phyloP scores from a whole-genome alignment of 2,113 vertebrate species.

The Thunnus maccoyii region DNA sequence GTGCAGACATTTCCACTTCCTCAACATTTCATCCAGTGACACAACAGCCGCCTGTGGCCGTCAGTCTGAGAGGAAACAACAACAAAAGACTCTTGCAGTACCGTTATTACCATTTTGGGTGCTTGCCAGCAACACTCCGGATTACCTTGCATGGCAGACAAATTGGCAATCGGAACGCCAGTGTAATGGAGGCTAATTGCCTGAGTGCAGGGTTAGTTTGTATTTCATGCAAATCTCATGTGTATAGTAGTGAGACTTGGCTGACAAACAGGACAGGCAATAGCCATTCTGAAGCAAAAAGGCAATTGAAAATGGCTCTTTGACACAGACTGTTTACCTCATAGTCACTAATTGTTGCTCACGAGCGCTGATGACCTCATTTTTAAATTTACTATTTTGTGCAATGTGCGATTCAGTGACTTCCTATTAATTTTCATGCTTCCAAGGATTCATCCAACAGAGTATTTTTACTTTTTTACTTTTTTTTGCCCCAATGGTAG shows the following conservation, averaged over 20 bases:
- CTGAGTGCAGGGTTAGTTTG: slow-evolving; percentile 84
- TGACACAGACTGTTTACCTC: slow-evolving; percentile 64
- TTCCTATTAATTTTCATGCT: slow-evolving; percentile 11
- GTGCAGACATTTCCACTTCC: slow-evolving; percentile 78
- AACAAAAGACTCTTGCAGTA: slow-evolving; percentile 80
- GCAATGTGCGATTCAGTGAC: slow-evolving; percentile 7
- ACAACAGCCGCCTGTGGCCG: slow-evolving; percentile 60
- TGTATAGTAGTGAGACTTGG: slow-evolving; percentile 69
- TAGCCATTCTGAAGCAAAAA: slow-evolving; percentile 55
- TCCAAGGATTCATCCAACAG: neutral
- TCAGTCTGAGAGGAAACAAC: slow-evolving; percentile 79
- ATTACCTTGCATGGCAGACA: slow-evolving; percentile 84
- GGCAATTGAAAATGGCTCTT: slow-evolving; percentile 58
- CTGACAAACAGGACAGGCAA: slow-evolving; percentile 65
- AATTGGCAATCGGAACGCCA: slow-evolving; percentile 82
- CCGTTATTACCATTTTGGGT: slow-evolving; percentile 84
- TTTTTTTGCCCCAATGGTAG: too few relatives aligned
- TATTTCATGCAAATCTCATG: slow-evolving; percentile 81
- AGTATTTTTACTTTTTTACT: too few relatives aligned
- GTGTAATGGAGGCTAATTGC: slow-evolving; percentile 86
- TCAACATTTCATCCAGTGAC: slow-evolving; percentile 72
- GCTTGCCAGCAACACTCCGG: slow-evolving; percentile 79
- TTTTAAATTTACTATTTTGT: slow-evolving; percentile 34
- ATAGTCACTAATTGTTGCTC: slow-evolving; percentile 55
- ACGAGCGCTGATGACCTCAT: slow-evolving; percentile 63